phyloP scores from a whole-genome alignment of 2,797 vertebrate genomes.

The Xenentodon cancila region DNA sequence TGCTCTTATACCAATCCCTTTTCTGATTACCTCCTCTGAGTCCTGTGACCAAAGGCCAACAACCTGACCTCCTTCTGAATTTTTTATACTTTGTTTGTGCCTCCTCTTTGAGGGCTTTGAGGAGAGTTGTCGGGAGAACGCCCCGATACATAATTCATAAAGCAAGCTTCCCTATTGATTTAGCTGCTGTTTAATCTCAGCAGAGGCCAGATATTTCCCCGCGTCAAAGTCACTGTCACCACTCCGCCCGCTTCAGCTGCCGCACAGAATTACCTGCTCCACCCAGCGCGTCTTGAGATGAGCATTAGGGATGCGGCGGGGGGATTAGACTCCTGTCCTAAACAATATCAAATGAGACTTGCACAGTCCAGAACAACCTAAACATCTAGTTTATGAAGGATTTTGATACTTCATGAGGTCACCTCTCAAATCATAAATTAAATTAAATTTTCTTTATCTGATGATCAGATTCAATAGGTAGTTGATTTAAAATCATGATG shows the following conservation, averaged over 20 bases:
- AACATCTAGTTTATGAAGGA: constrained; percentile 12
- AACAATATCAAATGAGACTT: constrained; percentile 20
- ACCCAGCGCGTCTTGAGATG: constrained; percentile 31
- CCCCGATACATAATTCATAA: constrained; percentile 65
- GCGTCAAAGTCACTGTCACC: constrained; percentile 65
- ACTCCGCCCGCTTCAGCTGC: constrained; percentile 57
- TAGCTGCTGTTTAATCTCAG: constrained; percentile 74
- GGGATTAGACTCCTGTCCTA: constrained; percentile 30
- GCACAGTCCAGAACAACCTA: constrained; percentile 12
- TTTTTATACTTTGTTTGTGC: constrained; percentile 45
- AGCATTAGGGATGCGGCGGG: constrained; percentile 36
- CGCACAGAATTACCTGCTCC: constrained; percentile 54
- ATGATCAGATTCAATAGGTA: no score
- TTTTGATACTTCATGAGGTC: not conserved
- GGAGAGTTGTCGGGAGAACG: constrained; percentile 49
- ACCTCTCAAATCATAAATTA: not conserved
- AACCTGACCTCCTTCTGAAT: constrained; percentile 57
- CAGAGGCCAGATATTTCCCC: constrained; percentile 54
- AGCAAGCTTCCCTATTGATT: constrained; percentile 64
- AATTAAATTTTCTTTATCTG: no score
- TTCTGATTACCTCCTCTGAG: constrained; percentile 26
- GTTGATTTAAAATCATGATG: no score
- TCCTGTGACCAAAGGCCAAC: constrained; percentile 44
- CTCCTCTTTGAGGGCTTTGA: constrained; percentile 52
- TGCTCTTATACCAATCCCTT: constrained; percentile 17